A percentile compares a stretch with the other conserved stretches of the same genome.
Evolutionary conservation across 2,797 vertebrate genomes (phyloP).

Genomic region (Martes flavigula): DNA sequence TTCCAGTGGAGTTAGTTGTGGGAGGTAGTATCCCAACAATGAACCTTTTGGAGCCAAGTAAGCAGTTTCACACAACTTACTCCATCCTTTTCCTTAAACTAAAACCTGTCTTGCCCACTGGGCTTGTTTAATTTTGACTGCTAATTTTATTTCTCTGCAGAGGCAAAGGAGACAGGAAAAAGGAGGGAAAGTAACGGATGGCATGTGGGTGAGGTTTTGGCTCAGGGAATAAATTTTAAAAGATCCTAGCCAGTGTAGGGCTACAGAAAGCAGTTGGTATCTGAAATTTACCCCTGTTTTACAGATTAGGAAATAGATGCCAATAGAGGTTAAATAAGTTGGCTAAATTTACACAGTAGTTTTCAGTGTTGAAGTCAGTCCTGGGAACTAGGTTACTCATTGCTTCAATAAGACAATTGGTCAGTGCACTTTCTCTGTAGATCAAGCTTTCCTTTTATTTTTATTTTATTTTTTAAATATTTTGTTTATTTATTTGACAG

Average conservation of each 20-base stretch:
- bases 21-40: constrained; percentile 67
- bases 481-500: too few relatives aligned
- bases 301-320: constrained; percentile 39
- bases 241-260: neutral
- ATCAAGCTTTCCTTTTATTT: neutral
- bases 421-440: neutral
- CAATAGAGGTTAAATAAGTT: constrained; percentile 22
- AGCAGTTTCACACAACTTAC: constrained; percentile 56
- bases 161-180: constrained; percentile 64
- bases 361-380: neutral
- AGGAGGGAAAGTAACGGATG: constrained; percentile 61
- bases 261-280: constrained; percentile 43
- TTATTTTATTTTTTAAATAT: too few relatives aligned
- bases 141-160: constrained; percentile 72
- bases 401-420: neutral
- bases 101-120: constrained; percentile 49
- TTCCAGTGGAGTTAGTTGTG: constrained; percentile 63
- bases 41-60: constrained; percentile 71
- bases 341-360: constrained; percentile 10
- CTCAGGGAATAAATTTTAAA: constrained; percentile 53
- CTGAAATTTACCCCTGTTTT: constrained; percentile 21
- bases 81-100: constrained; percentile 48
- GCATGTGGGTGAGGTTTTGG: constrained; percentile 61
- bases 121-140: constrained; percentile 70
- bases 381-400: constrained; percentile 6